A percentile compares a stretch with the other conserved stretches of the same genome.
phyloP scores from a whole-genome alignment of 2,113 vertebrate genomes.

The Hypomesus transpacificus region DNA sequence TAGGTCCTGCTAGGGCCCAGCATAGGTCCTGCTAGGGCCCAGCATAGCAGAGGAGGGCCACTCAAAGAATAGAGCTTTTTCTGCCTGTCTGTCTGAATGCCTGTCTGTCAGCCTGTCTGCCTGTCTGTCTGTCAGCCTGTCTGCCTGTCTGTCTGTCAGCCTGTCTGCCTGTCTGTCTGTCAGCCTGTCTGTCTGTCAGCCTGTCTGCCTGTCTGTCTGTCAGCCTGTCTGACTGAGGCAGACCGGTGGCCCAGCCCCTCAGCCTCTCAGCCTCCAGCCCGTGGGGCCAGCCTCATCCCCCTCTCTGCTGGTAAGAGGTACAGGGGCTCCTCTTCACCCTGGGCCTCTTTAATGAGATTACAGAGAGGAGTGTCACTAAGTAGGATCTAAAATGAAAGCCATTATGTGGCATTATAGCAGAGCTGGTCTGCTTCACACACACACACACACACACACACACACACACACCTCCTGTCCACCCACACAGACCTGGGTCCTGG shows the following conservation, averaged over 20 bases:
- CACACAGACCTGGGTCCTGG: slow-evolving; percentile 72
- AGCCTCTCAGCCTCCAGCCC: no score
- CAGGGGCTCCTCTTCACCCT: slow-evolving; percentile 15
- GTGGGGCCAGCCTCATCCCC: not conserved
- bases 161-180: no score
- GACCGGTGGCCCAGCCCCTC: no score
- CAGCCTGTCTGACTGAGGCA: no score
- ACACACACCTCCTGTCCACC: slow-evolving; percentile 73
- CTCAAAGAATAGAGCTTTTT: no score
- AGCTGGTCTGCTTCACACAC: slow-evolving; percentile 65
- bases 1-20: no score
- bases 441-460: slow-evolving; percentile 71
- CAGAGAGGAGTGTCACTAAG: slow-evolving; percentile 79
- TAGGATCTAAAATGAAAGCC: slow-evolving; percentile 83
- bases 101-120: slow-evolving; percentile 4
- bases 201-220: no score
- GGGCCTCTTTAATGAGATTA: slow-evolving; percentile 80
- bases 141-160: no score
- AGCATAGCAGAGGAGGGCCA: no score
- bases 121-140: no score
- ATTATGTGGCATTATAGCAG: slow-evolving; percentile 80
- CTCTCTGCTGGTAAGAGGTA: slow-evolving; percentile 3
- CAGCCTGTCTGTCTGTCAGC: no score
- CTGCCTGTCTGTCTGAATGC: not conserved
- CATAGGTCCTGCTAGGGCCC: no score